phyloP scores from a whole-genome alignment of 2,888 invertebrate genomes.

The Clusia tigrina region DNA sequence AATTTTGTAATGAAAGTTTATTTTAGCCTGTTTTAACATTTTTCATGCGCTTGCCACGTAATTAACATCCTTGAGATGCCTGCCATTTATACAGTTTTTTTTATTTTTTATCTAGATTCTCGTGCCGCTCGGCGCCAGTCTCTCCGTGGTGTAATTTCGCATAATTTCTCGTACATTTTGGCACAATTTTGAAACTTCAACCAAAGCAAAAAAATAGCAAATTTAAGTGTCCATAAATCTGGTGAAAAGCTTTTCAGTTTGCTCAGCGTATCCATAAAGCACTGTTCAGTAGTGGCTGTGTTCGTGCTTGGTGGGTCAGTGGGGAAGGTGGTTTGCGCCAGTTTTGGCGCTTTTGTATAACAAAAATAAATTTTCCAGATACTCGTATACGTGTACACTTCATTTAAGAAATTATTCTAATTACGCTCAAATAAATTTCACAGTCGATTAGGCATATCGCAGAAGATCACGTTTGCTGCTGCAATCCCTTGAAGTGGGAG shows the following conservation, averaged over 20 bases:
- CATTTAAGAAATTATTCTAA: conserved; percentile 25
- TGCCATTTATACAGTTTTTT: no score
- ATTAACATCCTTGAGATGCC: not conserved
- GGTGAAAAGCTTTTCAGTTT: no score
- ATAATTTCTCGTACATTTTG: no score
- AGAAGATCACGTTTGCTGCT: conserved; percentile 25
- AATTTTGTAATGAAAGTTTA: not conserved
- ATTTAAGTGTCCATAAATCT: no score
- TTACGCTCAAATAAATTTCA: conserved; percentile 28
- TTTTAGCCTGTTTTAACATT: not conserved
- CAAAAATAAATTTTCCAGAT: conserved; percentile 9
- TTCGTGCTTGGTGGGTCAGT: not conserved
- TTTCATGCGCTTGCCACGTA: not conserved
- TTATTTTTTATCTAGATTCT: not conserved
- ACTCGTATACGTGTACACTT: conserved; percentile 6
- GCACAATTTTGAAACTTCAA: no score
- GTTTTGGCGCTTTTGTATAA: not conserved
- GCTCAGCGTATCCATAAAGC: no score
- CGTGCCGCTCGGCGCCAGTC: not conserved
- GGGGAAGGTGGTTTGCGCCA: not conserved
- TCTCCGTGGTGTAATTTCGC: not conserved
- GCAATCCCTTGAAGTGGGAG: no score
- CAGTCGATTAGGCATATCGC: conserved; percentile 27
- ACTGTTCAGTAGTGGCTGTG: no score
- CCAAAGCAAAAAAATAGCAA: no score